Evolutionary conservation across 2,113 vertebrate species (phyloP), one percentile per base, ranked within the genome.

Genomic region (Apistogramma diplotaenia): DNA sequence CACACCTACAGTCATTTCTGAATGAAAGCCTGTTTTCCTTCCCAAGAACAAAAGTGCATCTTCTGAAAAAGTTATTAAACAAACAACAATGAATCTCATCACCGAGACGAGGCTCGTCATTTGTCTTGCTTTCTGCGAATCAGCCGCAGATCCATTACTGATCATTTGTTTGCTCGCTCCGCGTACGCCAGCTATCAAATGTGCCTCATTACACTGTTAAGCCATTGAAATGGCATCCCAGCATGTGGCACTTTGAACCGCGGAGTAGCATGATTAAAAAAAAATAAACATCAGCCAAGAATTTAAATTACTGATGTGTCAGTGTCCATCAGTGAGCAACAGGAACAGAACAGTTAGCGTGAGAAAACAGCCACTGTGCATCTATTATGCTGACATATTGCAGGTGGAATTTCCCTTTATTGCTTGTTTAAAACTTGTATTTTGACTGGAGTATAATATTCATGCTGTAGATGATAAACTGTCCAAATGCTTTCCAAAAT

Each of bases 171-270:
- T 72, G 29, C 78, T 76, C 40, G 33, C 49, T 74, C 46, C 61
- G 71, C 73, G 54, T 51, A 12, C 40, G 23, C 33, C 33, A 31
- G 61, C 85, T 40, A 89, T 85, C 77, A 79, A 76, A 81, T 57
- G 37, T 23, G 77, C 82, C 80, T 89, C 87, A 89, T 89, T 84
- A 84, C 65, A 62, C 76, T 40, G 78, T 72, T 84, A 79, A 83
- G 84, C 40, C 73, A 56, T 46, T 60, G 46, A 55, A 81, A 81
- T 55, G 61, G 74, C 78, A 74, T 85, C 85, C 37, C 79, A 65
- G 77, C 80, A 62, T 79, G 85, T 54, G 51, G 58, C 29, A 1
- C 75, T 54, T 60, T 79, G 29, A 71, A 43, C 53, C 35, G 40
- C 31, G 21, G 77, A 67, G 74, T 82, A 19, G 51, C 56, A 16